phyloP scores from a whole-genome alignment of 2,888 invertebrate genomes.

The Thalpophila matura region DNA sequence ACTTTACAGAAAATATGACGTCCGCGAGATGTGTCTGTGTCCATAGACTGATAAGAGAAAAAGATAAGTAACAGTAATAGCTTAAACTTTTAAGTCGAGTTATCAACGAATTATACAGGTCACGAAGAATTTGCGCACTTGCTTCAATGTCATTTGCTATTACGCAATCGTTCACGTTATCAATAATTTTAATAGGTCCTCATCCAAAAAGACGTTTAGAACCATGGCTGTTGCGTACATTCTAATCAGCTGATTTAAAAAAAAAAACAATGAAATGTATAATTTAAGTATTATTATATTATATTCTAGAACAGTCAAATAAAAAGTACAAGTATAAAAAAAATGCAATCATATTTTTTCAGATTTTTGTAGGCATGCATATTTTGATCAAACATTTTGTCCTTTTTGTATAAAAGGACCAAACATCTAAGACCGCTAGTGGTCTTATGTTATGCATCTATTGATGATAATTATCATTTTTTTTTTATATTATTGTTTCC shows the following conservation, averaged over 20 bases:
- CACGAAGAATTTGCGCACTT: slow-evolving; percentile 27
- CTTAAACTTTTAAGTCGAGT: slow-evolving; percentile 12
- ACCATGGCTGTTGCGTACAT: slow-evolving; percentile 16
- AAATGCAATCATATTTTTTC: no score
- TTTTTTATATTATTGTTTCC: no score
- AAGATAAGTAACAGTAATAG: slow-evolving; percentile 22
- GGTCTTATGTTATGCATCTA: no score
- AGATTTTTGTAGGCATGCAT: no score
- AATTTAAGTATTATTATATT: no score
- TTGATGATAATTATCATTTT: no score
- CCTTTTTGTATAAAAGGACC: no score
- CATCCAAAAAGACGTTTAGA: slow-evolving; percentile 3
- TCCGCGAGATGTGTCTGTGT: background rate
- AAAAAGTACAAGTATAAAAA: no score
- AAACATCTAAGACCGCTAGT: no score
- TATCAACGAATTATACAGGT: slow-evolving; percentile 33
- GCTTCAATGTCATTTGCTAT: slow-evolving; percentile 26
- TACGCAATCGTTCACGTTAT: slow-evolving; percentile 23
- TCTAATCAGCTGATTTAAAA: slow-evolving; percentile 7
- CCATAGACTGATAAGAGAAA: background rate
- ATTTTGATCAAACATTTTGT: no score
- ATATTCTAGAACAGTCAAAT: no score
- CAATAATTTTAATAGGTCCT: slow-evolving; percentile 4
- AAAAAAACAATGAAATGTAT: no score
- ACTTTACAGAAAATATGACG: background rate